Evolutionary conservation across 2,888 invertebrate genomes (phyloP).

Genomic region (Megaustenia siamemsis): DNA sequence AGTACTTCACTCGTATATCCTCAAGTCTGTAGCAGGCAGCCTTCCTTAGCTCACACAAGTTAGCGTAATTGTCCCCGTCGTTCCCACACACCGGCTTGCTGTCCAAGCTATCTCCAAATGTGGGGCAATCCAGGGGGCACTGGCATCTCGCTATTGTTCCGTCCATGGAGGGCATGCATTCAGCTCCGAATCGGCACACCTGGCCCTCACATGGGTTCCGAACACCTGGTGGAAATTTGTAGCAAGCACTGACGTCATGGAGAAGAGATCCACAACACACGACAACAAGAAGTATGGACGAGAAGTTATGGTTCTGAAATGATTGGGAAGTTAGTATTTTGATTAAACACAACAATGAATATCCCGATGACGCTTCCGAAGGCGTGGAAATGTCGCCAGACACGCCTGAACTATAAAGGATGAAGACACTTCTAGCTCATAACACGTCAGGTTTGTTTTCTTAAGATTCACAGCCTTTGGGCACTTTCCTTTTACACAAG

Average conservation of each 20-base stretch:
- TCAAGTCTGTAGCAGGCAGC: slow-evolving; percentile 80
- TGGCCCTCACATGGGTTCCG: slow-evolving; percentile 87
- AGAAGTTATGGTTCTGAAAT: no score
- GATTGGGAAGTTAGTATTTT: no score
- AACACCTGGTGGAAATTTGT: slow-evolving; percentile 84
- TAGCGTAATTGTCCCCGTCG: slow-evolving; percentile 81
- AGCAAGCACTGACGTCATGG: slow-evolving; percentile 77
- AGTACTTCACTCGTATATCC: slow-evolving; percentile 80
- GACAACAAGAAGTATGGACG: neutral
- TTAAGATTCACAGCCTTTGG: neutral
- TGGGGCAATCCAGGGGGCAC: slow-evolving; percentile 89
- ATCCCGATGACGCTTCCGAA: no score
- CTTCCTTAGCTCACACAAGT: slow-evolving; percentile 79
- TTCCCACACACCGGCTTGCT: slow-evolving; percentile 89
- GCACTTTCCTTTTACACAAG: neutral
- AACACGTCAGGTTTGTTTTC: neutral
- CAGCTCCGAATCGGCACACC: slow-evolving; percentile 86
- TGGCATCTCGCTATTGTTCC: slow-evolving; percentile 88
- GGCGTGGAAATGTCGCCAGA: neutral
- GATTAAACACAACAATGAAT: no score
- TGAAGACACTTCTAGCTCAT: neutral
- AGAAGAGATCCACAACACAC: slow-evolving; percentile 5
- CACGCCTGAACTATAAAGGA: no score
- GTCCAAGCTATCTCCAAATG: slow-evolving; percentile 90
- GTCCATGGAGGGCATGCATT: slow-evolving; percentile 85